Evolutionary conservation across 2,113 vertebrate species (phyloP), one percentile per base, ranked within the genome.

Genomic region (Sterrhoptilus dennistouni): DNA sequence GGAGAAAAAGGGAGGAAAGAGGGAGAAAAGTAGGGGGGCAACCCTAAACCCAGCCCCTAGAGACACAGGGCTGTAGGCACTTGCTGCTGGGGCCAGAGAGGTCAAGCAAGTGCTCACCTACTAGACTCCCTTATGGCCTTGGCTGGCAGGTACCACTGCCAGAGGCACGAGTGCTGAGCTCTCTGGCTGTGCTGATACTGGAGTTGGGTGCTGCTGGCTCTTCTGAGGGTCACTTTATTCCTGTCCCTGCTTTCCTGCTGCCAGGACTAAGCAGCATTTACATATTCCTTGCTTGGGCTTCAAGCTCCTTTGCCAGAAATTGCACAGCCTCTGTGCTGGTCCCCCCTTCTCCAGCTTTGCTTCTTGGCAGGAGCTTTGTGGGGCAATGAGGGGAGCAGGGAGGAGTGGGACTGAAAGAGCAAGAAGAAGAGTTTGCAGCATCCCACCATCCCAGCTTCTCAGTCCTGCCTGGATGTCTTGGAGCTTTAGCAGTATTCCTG

Each of bases 1-100:
- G 36, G 27, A 8, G 6, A 42, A 49, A 60, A 12, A 3, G 1
- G 2, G 47, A 31, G 4, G 2, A 9, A 25, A 9, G 4, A 3
- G 31, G 31, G 14, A 6, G 49, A 17, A 49, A 59, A 28, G 4
- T 4, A 0, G 6, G 5, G 16, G 12, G 14, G 12, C 9, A 29
- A 14, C 4, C 5, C 15, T 4, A 42, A 15, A 19, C 15, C 9
- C 16, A 72, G 27, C 10, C 7, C 18, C 35, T 47, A 65, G 59
- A 45, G 50, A 42, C 8, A 42, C 8, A 63, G 40, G 49, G 19
- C 6, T 59, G 22, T 65, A 29, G 70, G 60, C 7, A 40, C 5
- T 29, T 71, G 63, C 40, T 54, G 40, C 57, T 63, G 38, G 12
- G 28, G 14, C 4, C 17, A 27, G 60, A n/a, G 23, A 12, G 28